Evolutionary conservation across 2,113 vertebrate species (phyloP).

Genomic region (Myotis lucifugus): DNA sequence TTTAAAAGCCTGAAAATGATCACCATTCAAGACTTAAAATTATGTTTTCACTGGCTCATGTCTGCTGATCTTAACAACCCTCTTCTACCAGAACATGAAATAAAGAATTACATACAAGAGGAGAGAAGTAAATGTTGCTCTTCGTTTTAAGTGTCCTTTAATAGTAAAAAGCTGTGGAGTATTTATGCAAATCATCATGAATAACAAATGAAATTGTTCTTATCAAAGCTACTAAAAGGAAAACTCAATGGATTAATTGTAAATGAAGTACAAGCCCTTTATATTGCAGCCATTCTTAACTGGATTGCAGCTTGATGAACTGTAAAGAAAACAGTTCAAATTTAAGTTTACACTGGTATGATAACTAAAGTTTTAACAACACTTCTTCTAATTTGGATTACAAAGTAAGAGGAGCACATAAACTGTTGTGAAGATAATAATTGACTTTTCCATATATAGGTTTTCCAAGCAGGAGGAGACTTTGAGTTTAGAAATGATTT

Average conservation of each 20-base stretch:
- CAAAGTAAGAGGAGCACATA: neutral
- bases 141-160: constrained; percentile 61
- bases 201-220: constrained; percentile 62
- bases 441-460: neutral
- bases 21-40: constrained; percentile 54
- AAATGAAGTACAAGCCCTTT: constrained; percentile 39
- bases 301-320: neutral
- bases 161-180: neutral
- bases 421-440: neutral
- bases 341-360: constrained; percentile 17
- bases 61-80: constrained; percentile 51
- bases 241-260: constrained; percentile 53
- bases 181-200: constrained; percentile 62
- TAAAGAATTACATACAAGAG: neutral
- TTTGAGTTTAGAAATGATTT: neutral
- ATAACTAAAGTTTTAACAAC: constrained; percentile 48
- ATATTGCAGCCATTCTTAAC: neutral
- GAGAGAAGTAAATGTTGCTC: neutral
- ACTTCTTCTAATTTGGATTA: constrained; percentile 1
- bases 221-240: constrained; percentile 23
- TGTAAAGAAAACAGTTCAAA: constrained; percentile 52
- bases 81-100: constrained; percentile 40
- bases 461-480: neutral
- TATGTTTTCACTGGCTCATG: constrained; percentile 64
- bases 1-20: constrained; percentile 35